Evolutionary conservation across 2,888 invertebrate species (phyloP), one percentile per base, ranked within the genome.

Genomic region (Drosophila suboccidentalis): DNA sequence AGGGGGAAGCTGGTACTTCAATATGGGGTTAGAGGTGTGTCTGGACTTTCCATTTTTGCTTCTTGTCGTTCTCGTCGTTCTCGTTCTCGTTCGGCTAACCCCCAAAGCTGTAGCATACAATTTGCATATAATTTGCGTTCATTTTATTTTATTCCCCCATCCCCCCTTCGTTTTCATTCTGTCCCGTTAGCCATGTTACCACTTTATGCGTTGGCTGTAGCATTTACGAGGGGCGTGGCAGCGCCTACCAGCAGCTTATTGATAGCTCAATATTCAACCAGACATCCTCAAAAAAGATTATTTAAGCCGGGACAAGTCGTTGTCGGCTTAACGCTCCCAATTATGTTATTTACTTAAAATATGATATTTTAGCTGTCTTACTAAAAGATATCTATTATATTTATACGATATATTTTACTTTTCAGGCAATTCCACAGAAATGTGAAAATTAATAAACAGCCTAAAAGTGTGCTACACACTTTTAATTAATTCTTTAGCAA

Each of bases 71-170:
- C 61, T 43, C 55, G 58, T 65, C n/a, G n/a, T n/a, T 26, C 26
- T 26, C 26, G 26, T 26, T 26, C 26, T 26, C 69, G 47, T 50
- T 60, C 38, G 19, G 19, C n/a, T 43, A 50, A 44, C 29, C 43
- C 65, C 58, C 55, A 71, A 74, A 81, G 87, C 89, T 78, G 68
- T 58, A 79, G 83, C 80, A 89, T 84, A 86, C 87, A 90, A 92
- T 92, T 92, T 92, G 91, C 92, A 92, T 92, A 91, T 87, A 89
- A 91, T 92, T 91, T 92, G 82, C 86, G 80, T 89, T 89, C 82
- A 84, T 86, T 86, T 84, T 74, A 80, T 87, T 87, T 85, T 84
- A 80, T 87, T 82, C 81, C 59, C 47, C 26, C 43, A 15, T 65
- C 62, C 57, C 76, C 11, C 6, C 36, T 4, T 22, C 6, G 4